These are phyloP conservation scores for Odontamblyopus rebecca DNA, from an alignment of 2,797 vertebrate species.

Conservation along the genomic window DNA sequence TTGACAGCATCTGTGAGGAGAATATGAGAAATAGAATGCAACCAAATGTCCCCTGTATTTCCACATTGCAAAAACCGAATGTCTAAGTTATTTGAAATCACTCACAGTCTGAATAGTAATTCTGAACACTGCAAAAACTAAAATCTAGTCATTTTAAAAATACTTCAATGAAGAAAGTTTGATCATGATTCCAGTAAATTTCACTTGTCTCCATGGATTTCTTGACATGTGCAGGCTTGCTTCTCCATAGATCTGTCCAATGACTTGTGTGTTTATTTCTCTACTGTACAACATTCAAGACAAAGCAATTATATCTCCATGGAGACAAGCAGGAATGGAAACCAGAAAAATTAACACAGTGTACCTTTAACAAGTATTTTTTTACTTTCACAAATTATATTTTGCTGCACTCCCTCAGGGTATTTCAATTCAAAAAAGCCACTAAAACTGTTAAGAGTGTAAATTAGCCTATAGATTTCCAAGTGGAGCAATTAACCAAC, in stretches of 20 bases:
- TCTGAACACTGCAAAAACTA: too few relatives aligned
- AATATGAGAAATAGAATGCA: conserved; percentile 62
- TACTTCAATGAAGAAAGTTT: too few relatives aligned
- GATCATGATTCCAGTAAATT: too few relatives aligned
- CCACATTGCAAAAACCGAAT: neutral
- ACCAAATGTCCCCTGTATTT: conserved; percentile 60
- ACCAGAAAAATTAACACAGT: neutral
- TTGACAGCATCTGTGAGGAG: conserved; percentile 63
- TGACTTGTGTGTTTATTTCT: too few relatives aligned
- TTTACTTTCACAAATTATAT: too few relatives aligned
- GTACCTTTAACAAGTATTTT: neutral
- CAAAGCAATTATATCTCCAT: too few relatives aligned
- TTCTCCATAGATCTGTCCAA: too few relatives aligned
- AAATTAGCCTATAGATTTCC: conserved; percentile 36
- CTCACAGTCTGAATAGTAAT: neutral
- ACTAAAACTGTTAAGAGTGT: conserved; percentile 31
- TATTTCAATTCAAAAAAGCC: conserved; percentile 24
- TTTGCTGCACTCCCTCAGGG: conserved; percentile 22
- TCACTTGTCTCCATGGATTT: too few relatives aligned
- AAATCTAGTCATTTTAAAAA: too few relatives aligned
- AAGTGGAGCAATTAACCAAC: conserved; percentile 26
- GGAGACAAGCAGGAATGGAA: neutral
- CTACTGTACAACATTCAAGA: too few relatives aligned
- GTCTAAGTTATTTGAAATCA: neutral
- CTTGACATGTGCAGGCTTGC: too few relatives aligned